These are phyloP conservation scores for Regulus satrapa DNA, from an alignment of 2,113 vertebrate species.

Conservation along the genomic window DNA sequence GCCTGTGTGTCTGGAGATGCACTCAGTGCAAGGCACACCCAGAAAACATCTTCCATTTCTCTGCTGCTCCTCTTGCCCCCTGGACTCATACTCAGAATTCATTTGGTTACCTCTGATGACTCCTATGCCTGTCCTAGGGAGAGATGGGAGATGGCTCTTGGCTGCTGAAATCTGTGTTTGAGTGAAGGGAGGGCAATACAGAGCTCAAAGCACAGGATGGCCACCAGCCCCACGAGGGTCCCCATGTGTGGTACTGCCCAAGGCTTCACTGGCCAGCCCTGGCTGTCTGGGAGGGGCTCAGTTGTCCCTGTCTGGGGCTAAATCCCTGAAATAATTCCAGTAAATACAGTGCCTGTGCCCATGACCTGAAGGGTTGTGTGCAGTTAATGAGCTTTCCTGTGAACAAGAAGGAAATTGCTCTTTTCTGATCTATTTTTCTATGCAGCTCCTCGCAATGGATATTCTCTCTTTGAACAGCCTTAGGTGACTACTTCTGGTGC, in stretches of 20 bases:
- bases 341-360: background rate
- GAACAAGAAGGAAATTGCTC: background rate
- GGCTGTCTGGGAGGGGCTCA: background rate
- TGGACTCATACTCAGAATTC: background rate
- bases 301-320: rapidly evolving
- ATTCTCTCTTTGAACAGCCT: background rate
- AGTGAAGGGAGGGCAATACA: background rate
- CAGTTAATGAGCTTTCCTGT: background rate
- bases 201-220: background rate
- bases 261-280: background rate
- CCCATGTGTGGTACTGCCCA: background rate
- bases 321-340: background rate
- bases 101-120: background rate
- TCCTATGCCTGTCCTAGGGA: background rate
- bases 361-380: background rate
- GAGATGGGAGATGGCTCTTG: background rate
- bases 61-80: background rate
- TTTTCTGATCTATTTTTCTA: background rate
- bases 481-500: background rate
- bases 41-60: background rate
- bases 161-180: background rate
- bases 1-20: background rate
- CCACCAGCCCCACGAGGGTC: background rate
- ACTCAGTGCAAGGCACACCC: background rate
- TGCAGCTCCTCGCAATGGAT: background rate